phyloP scores from a whole-genome alignment of 2,113 vertebrate species.

The Rafetus swinhoei region DNA sequence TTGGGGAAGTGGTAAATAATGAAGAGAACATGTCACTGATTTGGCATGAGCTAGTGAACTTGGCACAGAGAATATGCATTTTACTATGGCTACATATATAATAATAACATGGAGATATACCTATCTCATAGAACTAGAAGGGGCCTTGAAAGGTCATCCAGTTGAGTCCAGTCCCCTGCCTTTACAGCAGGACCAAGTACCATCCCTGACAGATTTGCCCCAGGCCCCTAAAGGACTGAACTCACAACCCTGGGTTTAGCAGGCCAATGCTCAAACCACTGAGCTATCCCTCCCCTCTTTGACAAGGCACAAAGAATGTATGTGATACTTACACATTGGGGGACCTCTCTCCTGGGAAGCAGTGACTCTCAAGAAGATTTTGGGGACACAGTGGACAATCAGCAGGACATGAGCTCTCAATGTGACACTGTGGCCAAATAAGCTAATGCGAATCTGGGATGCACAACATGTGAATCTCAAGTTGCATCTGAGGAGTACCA shows the following conservation, averaged over 20 bases:
- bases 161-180: no score
- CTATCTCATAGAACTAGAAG: no score
- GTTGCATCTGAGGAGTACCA: background rate
- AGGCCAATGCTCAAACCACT: no score
- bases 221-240: no score
- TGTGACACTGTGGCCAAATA: background rate
- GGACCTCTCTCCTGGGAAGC: background rate
- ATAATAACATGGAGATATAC: no score
- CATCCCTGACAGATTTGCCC: no score
- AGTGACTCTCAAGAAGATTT: background rate
- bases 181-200: no score
- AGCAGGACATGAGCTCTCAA: background rate
- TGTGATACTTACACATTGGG: background rate
- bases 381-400: background rate
- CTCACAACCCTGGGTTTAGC: no score
- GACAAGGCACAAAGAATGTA: background rate
- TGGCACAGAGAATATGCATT: background rate
- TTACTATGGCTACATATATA: background rate
- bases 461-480: background rate
- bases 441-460: background rate
- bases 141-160: no score
- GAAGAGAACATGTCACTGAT: background rate
- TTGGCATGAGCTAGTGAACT: background rate
- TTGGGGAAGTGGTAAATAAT: background rate
- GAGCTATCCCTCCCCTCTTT: no score